A percentile compares a stretch with the other conserved stretches of the same genome.
Evolutionary conservation across 2,113 vertebrate species (phyloP).

Genomic region (Lasiurus borealis): DNA sequence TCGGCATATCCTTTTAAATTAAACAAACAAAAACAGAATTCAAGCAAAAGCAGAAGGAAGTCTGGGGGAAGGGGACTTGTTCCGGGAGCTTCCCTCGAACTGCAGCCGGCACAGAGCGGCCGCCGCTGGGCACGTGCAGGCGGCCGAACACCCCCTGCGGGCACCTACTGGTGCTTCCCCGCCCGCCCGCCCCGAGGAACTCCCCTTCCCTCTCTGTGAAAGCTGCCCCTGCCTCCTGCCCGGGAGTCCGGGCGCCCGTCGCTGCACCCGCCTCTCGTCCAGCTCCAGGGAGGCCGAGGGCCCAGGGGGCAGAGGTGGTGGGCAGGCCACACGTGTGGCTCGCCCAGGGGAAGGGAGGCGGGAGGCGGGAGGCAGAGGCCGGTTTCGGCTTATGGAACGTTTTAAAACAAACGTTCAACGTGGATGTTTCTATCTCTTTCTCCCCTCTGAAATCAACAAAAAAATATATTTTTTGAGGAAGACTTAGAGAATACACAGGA

Average conservation of each 20-base stretch:
- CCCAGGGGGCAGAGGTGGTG: accelerated
- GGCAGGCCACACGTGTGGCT: background rate
- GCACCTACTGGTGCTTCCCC: background rate
- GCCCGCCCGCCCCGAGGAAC: background rate
- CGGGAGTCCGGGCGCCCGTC: background rate
- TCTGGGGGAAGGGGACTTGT: background rate
- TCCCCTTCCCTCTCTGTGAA: constrained; percentile 21
- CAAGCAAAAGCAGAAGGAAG: constrained; percentile 13
- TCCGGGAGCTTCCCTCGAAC: background rate
- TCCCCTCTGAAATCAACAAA: no score
- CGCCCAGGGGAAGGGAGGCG: background rate
- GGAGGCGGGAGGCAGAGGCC: background rate
- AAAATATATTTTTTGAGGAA: no score
- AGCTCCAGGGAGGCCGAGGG: background rate
- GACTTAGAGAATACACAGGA: no score
- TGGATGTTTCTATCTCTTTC: no score
- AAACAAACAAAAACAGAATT: background rate
- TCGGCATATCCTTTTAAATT: no score
- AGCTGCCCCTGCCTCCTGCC: background rate
- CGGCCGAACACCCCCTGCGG: background rate
- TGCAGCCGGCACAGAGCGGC: background rate
- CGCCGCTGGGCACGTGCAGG: accelerated
- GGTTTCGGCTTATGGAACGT: no score
- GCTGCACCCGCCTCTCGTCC: background rate
- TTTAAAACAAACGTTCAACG: no score